Conservation (phyloP, 2,888 invertebrate genomes). For the Eilema griseolum region DNA sequence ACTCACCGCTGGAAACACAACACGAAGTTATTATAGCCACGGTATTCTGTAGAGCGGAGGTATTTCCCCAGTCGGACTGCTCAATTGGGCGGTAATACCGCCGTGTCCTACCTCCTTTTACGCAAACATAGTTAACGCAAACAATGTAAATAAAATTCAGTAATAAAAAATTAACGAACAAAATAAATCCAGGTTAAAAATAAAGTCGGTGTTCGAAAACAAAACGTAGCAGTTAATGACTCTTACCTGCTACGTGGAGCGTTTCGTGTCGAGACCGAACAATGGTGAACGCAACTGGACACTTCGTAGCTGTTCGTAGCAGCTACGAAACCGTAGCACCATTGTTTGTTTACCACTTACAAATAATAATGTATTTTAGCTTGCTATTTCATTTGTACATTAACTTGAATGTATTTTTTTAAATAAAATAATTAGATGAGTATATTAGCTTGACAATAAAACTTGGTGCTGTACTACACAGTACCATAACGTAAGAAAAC, state of each 20-base stretch:
- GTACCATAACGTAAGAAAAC: no score
- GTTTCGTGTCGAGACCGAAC: slow-evolving; percentile 35
- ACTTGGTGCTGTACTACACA: no score
- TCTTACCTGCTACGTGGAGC: slow-evolving; percentile 22
- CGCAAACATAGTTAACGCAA: background rate
- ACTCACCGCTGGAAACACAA: no score
- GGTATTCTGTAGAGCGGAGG: no score
- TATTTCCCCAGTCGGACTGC: no score
- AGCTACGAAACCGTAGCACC: slow-evolving; percentile 45
- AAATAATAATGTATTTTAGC: slow-evolving; percentile 40
- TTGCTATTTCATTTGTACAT: background rate
- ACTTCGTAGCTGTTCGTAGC: slow-evolving; percentile 29
- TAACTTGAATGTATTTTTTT: no score
- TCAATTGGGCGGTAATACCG: no score
- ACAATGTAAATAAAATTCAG: background rate
- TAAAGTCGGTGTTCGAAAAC: slow-evolving; percentile 2
- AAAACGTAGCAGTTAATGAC: background rate
- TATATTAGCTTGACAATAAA: no score
- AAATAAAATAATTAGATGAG: no score
- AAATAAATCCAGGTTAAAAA: background rate
- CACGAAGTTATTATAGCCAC: no score
- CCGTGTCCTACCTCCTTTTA: no score
- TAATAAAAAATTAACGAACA: background rate
- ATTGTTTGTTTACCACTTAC: slow-evolving; percentile 56
- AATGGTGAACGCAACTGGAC: slow-evolving; percentile 39